Evolutionary conservation across 2,797 vertebrate species (phyloP), one percentile per base, ranked within the genome.

Genomic region (Stomatorhinus walkeri): DNA sequence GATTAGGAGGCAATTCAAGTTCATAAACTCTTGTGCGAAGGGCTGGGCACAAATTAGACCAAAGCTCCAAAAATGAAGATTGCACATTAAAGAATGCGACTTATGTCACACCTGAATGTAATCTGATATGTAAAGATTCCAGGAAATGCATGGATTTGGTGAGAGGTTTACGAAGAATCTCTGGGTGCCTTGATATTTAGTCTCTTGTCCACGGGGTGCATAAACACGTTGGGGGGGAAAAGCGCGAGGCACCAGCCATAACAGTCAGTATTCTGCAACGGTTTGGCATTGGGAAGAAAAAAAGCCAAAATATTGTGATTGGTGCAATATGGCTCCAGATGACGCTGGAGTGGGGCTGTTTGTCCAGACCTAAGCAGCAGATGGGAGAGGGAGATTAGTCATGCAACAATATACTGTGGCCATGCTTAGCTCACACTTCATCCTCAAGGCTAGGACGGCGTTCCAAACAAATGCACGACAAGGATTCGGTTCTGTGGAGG

Each of bases 301-400:
- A 87, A 87, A 89, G 59, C 76, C 52, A 89, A 87, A 88, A 72
- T 88, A 90, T 90, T 90, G 88, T 90, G 90, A 91, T 90, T 91
- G 36, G 87, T 84, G 87, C 89, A 90, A 91, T 90, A 89, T 90
- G 87, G 88, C 59, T 89, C 56, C 89, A 90, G 89, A 90, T 89
- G 90, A 90, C 49, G 54, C 84, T 85, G 88, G 51, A 85, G 89
- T 85, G 88, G 72, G 22, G 88, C 46, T 88, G 90, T 84, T 90
- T 89, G 79, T 40, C 87, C 85, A 61, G 88, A 88, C 88, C 86
- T 19, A 51, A 64, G 85, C 68, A 88, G 88, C 89, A 90, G 90
- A 89, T 89, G 90, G 90, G 85, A 72, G 59, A 88, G 54, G 61
- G 88, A 90, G 88, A 90, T 90, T 89, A 89, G 90, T 88, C 90